Conservation (phyloP, 1,140 invertebrate species). For the Triops longicaudatus region DNA sequence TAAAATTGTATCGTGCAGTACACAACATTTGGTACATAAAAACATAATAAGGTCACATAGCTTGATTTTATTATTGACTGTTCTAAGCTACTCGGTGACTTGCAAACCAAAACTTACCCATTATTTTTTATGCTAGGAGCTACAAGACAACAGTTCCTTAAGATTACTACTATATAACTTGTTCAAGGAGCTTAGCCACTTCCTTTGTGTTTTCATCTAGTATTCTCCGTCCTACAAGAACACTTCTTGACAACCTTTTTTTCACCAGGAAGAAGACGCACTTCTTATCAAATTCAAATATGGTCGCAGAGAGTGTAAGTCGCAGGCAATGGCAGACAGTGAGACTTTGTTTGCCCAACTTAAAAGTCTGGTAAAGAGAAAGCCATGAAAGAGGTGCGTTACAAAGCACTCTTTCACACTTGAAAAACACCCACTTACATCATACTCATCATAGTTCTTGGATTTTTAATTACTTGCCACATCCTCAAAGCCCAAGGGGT, state of each 20-base stretch:
- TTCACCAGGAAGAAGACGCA: not conserved
- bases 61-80: too few species aligned
- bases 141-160: too few species aligned
- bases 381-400: not conserved
- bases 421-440: not conserved
- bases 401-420: not conserved
- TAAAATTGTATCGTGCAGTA: too few species aligned
- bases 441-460: not conserved
- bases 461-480: not conserved
- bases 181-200: too few species aligned
- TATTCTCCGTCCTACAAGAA: not conserved
- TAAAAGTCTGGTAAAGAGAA: slow-evolving; percentile 2
- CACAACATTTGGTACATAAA: too few species aligned
- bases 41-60: too few species aligned
- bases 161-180: too few species aligned
- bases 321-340: not conserved
- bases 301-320: not conserved
- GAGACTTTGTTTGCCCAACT: not conserved
- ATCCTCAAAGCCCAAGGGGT: not conserved
- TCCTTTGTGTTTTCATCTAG: too few species aligned
- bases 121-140: too few species aligned
- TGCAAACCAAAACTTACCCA: too few species aligned
- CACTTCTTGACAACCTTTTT: not conserved
- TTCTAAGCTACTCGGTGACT: too few species aligned
- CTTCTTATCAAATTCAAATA: not conserved